Conservation (phyloP, 2,113 vertebrate genomes). For the Equus przewalskii region DNA sequence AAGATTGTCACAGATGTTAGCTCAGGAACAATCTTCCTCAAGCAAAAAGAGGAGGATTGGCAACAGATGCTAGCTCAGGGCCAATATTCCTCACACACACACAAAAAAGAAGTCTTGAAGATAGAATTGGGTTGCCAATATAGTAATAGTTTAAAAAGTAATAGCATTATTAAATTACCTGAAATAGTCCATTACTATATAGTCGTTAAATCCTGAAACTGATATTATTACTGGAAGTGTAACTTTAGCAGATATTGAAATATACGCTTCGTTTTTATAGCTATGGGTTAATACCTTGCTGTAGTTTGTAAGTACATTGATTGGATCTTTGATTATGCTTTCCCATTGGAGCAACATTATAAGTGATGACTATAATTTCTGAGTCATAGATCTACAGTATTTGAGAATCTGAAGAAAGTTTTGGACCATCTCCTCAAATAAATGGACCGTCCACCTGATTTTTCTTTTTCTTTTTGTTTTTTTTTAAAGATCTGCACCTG, state of each 20-base stretch:
- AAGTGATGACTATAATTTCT: constrained; percentile 31
- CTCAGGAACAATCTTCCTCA: too few relatives aligned
- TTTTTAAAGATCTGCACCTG: too few relatives aligned
- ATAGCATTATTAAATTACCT: background rate
- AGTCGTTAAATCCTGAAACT: background rate
- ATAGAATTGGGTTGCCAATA: constrained; percentile 11
- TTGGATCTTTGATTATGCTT: background rate
- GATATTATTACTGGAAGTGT: background rate
- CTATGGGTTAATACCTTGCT: background rate
- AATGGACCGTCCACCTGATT: background rate
- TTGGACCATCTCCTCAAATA: background rate
- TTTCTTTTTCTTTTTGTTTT: background rate
- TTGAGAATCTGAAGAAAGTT: constrained; percentile 32
- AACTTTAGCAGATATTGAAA: constrained; percentile 7
- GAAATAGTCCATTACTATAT: background rate
- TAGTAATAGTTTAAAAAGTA: constrained; percentile 1
- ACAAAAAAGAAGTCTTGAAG: background rate
- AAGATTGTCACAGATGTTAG: too few relatives aligned
- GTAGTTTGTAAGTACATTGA: constrained; percentile 13
- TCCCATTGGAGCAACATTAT: background rate
- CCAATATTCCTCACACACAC: too few relatives aligned
- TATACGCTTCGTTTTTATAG: background rate
- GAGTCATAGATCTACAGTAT: background rate
- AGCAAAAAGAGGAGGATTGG: too few relatives aligned
- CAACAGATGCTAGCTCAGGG: too few relatives aligned